Conservation (phyloP, 1,140 invertebrate genomes). For the Ooceraea biroi region DNA sequence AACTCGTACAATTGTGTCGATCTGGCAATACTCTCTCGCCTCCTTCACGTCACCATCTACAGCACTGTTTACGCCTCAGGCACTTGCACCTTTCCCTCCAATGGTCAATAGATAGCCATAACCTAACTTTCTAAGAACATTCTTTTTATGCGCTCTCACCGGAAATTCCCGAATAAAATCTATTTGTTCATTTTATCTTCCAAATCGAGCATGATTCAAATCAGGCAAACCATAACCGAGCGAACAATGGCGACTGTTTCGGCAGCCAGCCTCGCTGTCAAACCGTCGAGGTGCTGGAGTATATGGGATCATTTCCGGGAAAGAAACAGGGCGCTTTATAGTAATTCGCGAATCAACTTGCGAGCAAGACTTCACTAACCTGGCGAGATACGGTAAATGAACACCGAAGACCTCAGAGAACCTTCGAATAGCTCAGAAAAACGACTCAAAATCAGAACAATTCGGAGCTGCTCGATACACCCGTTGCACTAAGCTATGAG, state of each 20-base stretch:
- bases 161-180: conserved; percentile 9
- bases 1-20: too few relatives aligned
- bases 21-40: too few relatives aligned
- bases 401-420: too few relatives aligned
- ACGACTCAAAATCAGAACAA: conserved; percentile 21
- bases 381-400: conserved; percentile 1
- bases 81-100: too few relatives aligned
- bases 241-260: conserved; percentile 64
- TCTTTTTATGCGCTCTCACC: neutral
- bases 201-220: conserved; percentile 8
- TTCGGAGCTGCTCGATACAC: conserved; percentile 23
- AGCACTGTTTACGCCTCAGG: too few relatives aligned
- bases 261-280: conserved; percentile 33
- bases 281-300: conserved; percentile 15
- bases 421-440: neutral
- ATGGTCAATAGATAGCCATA: neutral
- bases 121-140: conserved; percentile 21
- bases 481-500: too few relatives aligned
- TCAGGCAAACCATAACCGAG: neutral
- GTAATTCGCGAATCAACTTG: neutral
- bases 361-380: conserved; percentile 41
- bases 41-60: too few relatives aligned
- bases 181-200: neutral
- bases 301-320: neutral
- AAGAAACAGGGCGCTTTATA: neutral